These are phyloP conservation scores for Onchidella celtica DNA, from an alignment of 2,888 invertebrate species.

Conservation along the genomic window DNA sequence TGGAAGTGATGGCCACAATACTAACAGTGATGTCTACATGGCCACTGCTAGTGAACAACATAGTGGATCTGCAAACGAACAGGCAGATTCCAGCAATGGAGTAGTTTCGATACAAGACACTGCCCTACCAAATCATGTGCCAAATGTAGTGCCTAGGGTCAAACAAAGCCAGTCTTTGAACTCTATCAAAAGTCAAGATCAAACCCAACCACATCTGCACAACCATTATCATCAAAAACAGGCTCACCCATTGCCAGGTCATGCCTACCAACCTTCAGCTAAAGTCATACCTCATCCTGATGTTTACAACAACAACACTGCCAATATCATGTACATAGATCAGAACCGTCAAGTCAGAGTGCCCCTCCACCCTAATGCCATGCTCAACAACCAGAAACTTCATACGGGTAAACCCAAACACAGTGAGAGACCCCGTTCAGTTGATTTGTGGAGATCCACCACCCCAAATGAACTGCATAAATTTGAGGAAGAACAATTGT, in stretches of 20 bases:
- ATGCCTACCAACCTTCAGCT: constrained; percentile 17
- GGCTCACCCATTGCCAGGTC: neutral
- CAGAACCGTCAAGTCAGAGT: neutral
- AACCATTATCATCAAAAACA: constrained; percentile 5
- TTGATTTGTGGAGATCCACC: constrained; percentile 34
- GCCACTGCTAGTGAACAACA: constrained; percentile 34
- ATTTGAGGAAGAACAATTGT: constrained; percentile 59
- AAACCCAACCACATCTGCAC: constrained; percentile 8
- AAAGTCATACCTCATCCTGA: constrained; percentile 39
- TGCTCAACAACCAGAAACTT: constrained; percentile 61
- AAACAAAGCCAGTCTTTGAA: constrained; percentile 19
- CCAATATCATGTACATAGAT: constrained; percentile 12
- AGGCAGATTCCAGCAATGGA: neutral
- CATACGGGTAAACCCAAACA: constrained; percentile 6
- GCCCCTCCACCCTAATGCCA: constrained; percentile 23
- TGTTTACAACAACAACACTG: constrained; percentile 18
- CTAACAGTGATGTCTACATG: constrained; percentile 39
- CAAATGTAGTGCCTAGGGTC: neutral
- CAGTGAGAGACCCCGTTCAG: constrained; percentile 45
- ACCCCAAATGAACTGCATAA: constrained; percentile 49
- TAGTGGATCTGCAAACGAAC: constrained; percentile 28
- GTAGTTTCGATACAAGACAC: neutral
- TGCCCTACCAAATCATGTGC: neutral
- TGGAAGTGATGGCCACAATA: constrained; percentile 18
- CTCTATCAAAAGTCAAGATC: constrained; percentile 23